A percentile compares a stretch with the other conserved stretches of the same genome.
Conservation (phyloP, 2,888 invertebrate species). For the Timema podura region DNA sequence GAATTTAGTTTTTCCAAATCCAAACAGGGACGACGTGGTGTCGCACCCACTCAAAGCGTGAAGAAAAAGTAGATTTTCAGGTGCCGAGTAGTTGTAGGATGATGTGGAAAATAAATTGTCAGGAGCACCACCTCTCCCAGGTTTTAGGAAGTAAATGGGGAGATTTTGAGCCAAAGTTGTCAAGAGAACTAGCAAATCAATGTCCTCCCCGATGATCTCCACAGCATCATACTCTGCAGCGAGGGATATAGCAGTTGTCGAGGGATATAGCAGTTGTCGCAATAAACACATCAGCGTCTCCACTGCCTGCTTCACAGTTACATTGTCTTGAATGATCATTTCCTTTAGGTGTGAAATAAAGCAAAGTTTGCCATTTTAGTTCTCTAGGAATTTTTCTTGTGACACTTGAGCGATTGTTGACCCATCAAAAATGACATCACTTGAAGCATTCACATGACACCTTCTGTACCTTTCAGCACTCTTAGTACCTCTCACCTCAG, state of each 20-base stretch:
- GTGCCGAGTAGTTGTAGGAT: background rate
- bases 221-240: conserved; percentile 8
- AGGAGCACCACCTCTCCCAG: background rate
- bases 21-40: background rate
- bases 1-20: background rate
- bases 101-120: background rate
- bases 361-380: background rate
- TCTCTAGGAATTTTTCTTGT: background rate
- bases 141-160: background rate
- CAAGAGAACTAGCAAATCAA: background rate
- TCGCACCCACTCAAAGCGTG: background rate
- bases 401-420: background rate
- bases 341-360: background rate
- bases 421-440: background rate
- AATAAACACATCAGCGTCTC: background rate
- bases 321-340: background rate
- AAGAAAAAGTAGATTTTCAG: background rate
- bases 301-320: background rate
- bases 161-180: background rate
- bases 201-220: background rate
- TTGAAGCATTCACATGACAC: background rate
- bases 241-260: background rate
- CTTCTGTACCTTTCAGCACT: background rate
- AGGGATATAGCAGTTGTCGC: background rate
- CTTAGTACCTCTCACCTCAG: background rate